Base-by-base conservation (phyloP, 2,113 vertebrate genomes). In the Cyprinodon brontotheroides region DNA sequence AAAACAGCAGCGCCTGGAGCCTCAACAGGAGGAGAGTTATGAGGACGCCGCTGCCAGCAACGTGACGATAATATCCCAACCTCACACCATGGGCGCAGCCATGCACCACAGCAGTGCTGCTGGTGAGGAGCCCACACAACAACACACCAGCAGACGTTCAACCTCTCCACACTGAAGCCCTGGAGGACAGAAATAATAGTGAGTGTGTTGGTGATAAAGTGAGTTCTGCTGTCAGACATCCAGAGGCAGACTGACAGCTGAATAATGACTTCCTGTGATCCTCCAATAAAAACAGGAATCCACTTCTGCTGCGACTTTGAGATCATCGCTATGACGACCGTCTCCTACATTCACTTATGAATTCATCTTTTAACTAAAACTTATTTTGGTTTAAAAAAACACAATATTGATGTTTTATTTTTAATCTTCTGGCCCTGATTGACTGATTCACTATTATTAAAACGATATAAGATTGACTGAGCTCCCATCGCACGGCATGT, bases 11-110 rank as follows among this genome's bases (percentile, higher is more conserved):
- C 4, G 80, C 80, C 86, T 60, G 72, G 22, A 85, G 80, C 67
- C 37, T 3, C 45, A 65, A 72, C 69, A 76, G 67, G 13, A 78
- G 79, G 68, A 70, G 65, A 78, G 71, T 63, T 62, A 57, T 45
- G 39, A 80, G 79, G 82, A 87, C 45, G 68, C 66, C 50, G 64
- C 85, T 72, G 71, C 74, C 81, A 79, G 82, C 72, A 3, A 41
- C 68, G 73, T 75, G 79, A 88, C 84, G 84, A 80, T 73, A 84
- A 82, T 70, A 86, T 43, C 83, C 78, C 48, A 60, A 70, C 79
- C 84, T 82, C 84, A 84, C 80, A 86, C 68, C 38, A 85, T 40
- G 72, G 60, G 74, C 36, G 48, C 78, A 72, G 43, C 74, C 78
- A 82, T 72, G 78, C 80, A 79, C 86, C 41, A 67, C 53, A 39